Conservation (phyloP, 2,113 vertebrate genomes). For the Brienomyrus brachyistius region DNA sequence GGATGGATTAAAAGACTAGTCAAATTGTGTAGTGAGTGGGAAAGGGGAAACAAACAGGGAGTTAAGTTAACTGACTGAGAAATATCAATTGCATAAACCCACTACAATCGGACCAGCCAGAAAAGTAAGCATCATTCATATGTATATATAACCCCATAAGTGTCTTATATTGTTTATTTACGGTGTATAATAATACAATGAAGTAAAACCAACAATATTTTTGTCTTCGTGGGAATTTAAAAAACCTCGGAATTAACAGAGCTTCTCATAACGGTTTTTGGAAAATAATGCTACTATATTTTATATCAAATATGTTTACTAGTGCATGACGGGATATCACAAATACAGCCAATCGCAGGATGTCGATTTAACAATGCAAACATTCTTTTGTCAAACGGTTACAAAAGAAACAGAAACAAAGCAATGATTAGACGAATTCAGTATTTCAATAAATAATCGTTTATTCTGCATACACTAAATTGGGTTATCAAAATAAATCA, state of each 20-base stretch:
- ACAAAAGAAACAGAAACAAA: not conserved
- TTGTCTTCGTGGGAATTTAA: not conserved
- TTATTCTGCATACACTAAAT: not conserved
- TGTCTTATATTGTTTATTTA: not conserved
- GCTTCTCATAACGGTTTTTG: not conserved
- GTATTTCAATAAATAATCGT: not conserved
- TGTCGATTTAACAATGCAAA: not conserved
- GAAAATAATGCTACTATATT: not conserved
- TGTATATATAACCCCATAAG: not conserved
- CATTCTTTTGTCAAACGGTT: not conserved
- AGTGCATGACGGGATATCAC: constrained; percentile 16
- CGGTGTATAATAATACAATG: not conserved
- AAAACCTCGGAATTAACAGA: not conserved
- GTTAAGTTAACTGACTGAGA: constrained; percentile 28
- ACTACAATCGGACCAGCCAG: constrained; percentile 31
- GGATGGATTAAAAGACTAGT: constrained; percentile 25
- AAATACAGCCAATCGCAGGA: not conserved
- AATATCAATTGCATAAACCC: constrained; percentile 21
- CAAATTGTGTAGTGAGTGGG: constrained; percentile 28
- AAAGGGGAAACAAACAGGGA: constrained; percentile 21
- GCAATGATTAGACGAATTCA: not conserved
- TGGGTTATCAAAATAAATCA: not conserved
- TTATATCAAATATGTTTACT: not conserved
- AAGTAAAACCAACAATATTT: not conserved
- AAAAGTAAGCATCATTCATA: fast-evolving